These are phyloP conservation scores for Heterodera carotae DNA, from an alignment of 1,140 invertebrate species.

Conservation along the genomic window DNA sequence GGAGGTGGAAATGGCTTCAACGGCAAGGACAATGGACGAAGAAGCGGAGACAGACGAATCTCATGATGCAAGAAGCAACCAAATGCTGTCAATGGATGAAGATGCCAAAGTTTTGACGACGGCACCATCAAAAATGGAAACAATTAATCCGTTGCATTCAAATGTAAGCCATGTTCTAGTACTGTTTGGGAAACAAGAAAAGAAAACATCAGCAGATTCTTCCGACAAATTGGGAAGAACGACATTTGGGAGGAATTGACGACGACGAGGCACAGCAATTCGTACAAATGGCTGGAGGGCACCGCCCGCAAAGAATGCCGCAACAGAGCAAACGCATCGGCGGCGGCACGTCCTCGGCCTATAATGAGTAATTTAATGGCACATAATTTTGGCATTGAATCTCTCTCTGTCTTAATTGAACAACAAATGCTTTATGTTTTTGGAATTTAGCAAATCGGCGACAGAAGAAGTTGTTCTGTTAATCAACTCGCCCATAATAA, in stretches of 20 bases:
- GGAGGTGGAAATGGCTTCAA: constrained; percentile 11
- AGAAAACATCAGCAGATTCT: constrained; percentile 1
- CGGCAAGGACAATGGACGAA: background rate
- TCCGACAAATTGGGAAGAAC: background rate
- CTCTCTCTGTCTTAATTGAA: too few species aligned
- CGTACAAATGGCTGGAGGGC: background rate
- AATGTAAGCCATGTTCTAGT: constrained; percentile 2
- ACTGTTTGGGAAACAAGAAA: background rate
- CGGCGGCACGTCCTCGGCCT: background rate
- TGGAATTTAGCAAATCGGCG: background rate
- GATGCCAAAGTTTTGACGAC: too few species aligned
- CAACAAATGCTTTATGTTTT: too few species aligned
- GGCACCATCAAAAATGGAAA: too few species aligned
- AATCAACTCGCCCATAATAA: background rate
- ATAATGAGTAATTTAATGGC: constrained; percentile 10
- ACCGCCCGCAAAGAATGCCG: background rate
- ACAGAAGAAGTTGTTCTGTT: background rate
- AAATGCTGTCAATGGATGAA: background rate
- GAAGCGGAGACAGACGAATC: constrained; percentile 8
- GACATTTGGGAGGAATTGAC: background rate
- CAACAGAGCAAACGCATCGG: background rate
- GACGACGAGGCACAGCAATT: background rate
- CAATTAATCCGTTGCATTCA: background rate
- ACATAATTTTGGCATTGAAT: too few species aligned
- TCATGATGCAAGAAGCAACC: background rate